phyloP scores from a whole-genome alignment of 2,113 vertebrate species.

The Coregonus clupeaformis region DNA sequence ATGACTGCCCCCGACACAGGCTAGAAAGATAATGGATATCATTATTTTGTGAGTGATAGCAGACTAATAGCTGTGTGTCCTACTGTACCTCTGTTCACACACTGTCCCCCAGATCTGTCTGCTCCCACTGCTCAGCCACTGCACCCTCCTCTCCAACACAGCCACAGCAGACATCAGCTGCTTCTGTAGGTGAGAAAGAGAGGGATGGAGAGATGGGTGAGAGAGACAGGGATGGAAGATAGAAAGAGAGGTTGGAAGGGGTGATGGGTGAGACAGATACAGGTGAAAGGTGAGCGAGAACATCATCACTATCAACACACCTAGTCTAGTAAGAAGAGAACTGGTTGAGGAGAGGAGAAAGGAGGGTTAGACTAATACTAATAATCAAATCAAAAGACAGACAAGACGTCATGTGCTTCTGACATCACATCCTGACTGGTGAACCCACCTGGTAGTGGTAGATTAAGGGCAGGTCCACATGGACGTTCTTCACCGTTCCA shows the following conservation, averaged over 20 bases:
- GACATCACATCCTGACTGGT: neutral
- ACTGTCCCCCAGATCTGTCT: conserved; percentile 81
- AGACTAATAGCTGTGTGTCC: too few relatives aligned
- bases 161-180: conserved; percentile 62
- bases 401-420: neutral
- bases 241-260: neutral
- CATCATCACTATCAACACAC: neutral
- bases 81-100: conserved; percentile 79
- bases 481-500: conserved; percentile 80
- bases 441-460: conserved; percentile 75
- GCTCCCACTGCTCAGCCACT: conserved; percentile 77
- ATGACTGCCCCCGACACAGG: neutral
- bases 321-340: neutral
- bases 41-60: too few relatives aligned
- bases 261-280: neutral
- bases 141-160: conserved; percentile 68
- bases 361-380: neutral
- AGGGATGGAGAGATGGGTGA: neutral
- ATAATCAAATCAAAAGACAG: neutral
- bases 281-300: neutral
- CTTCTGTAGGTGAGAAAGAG: conserved; percentile 58
- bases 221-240: neutral
- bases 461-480: conserved; percentile 60
- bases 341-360: neutral
- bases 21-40: too few relatives aligned